These are phyloP conservation scores for Arge pagana DNA, from an alignment of 2,888 invertebrate species.

Conservation along the genomic window DNA sequence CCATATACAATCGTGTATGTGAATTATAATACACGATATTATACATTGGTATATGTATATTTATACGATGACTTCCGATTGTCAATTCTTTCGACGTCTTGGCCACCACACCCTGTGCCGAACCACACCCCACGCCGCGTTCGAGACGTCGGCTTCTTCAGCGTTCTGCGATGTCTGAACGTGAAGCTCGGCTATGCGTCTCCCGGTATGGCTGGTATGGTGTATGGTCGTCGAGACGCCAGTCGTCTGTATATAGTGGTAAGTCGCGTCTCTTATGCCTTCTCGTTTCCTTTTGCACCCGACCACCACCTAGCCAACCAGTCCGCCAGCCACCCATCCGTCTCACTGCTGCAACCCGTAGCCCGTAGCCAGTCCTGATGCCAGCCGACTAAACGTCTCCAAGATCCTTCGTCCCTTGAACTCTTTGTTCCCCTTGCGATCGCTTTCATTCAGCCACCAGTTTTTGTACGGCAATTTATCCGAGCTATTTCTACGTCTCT, in stretches of 20 bases:
- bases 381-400: no score
- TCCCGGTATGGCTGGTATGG: no score
- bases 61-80: constrained; percentile 32
- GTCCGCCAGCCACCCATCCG: constrained; percentile 5
- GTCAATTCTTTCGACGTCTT: constrained; percentile 27
- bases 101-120: constrained; percentile 10
- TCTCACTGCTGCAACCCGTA: constrained; percentile 18
- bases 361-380: no score
- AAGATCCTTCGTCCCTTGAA: no score
- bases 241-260: constrained; percentile 10
- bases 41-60: no score
- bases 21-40: no score
- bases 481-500: not conserved
- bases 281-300: constrained; percentile 20
- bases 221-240: constrained; percentile 9
- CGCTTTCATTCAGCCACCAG: constrained; percentile 17
- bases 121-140: no score
- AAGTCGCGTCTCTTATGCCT: not conserved
- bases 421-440: no score
- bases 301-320: constrained; percentile 1
- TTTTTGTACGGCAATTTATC: constrained; percentile 18
- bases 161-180: no score
- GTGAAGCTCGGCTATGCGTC: no score
- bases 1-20: not conserved
- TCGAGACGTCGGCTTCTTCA: no score